Conservation (phyloP, 2,113 vertebrate genomes). For the Fregetta grallaria region DNA sequence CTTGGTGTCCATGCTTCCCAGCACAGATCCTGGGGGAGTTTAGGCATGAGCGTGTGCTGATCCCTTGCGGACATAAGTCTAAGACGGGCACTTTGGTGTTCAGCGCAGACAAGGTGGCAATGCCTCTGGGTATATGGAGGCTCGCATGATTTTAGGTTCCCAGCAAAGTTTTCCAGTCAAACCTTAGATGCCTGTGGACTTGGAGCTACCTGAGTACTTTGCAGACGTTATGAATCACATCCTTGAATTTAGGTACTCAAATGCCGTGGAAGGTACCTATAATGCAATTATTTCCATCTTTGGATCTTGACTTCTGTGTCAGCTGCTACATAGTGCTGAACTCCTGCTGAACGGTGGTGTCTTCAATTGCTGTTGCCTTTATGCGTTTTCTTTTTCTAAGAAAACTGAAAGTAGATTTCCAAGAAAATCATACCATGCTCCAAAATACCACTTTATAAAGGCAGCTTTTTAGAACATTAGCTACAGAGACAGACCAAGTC, state of each 20-base stretch:
- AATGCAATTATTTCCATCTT: background rate
- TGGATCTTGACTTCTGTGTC: background rate
- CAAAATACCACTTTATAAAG: background rate
- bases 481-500: background rate
- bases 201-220: background rate
- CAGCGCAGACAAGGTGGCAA: background rate
- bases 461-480: background rate
- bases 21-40: background rate
- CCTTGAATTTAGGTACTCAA: background rate
- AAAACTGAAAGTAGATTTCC: background rate
- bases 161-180: background rate
- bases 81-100: background rate
- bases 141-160: background rate
- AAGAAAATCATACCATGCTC: background rate
- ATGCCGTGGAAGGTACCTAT: background rate
- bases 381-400: background rate
- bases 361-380: background rate
- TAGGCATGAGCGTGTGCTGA: background rate
- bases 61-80: background rate
- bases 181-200: background rate
- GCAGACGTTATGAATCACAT: background rate
- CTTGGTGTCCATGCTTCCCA: background rate
- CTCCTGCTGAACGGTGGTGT: background rate
- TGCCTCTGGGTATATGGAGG: background rate
- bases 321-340: background rate